Conservation (phyloP, 2,113 vertebrate species). For the Redunca redunca region DNA sequence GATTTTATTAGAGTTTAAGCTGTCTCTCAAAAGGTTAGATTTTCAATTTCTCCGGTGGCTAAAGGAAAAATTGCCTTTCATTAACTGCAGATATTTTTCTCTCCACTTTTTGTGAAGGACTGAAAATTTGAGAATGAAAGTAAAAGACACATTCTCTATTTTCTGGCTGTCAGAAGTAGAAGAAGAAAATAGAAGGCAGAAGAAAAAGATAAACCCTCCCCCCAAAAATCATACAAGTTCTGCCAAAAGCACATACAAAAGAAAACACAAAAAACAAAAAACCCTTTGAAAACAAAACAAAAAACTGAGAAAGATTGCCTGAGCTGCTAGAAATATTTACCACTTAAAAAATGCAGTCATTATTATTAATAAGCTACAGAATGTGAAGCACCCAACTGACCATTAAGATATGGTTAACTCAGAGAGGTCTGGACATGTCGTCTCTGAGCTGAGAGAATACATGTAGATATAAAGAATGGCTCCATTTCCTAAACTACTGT, state of each 20-base stretch:
- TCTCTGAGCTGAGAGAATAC: not conserved
- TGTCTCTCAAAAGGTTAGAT: slow-evolving; percentile 58
- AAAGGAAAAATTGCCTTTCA: slow-evolving; percentile 69
- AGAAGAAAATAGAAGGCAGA: slow-evolving; percentile 31
- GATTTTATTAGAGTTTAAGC: slow-evolving; percentile 53
- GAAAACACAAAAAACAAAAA: not conserved
- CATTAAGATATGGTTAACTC: not conserved
- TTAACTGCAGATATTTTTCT: slow-evolving; percentile 65
- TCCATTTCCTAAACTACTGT: not conserved
- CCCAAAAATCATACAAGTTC: not conserved
- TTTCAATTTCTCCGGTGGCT: slow-evolving; percentile 59
- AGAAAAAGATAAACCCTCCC: not conserved
- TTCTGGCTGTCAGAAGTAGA: not conserved
- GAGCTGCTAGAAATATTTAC: slow-evolving; percentile 16
- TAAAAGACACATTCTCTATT: slow-evolving; percentile 35
- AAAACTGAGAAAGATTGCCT: not conserved
- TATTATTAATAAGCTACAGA: not conserved
- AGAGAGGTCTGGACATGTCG: not conserved
- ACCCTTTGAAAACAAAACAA: not conserved
- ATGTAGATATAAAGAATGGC: not conserved
- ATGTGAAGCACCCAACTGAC: not conserved
- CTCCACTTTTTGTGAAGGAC: slow-evolving; percentile 47
- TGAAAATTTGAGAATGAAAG: slow-evolving; percentile 50
- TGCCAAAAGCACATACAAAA: not conserved
- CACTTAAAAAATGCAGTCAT: not conserved